Base-by-base conservation (phyloP, 2,888 invertebrate species). In the Drosophila kanekoi region DNA sequence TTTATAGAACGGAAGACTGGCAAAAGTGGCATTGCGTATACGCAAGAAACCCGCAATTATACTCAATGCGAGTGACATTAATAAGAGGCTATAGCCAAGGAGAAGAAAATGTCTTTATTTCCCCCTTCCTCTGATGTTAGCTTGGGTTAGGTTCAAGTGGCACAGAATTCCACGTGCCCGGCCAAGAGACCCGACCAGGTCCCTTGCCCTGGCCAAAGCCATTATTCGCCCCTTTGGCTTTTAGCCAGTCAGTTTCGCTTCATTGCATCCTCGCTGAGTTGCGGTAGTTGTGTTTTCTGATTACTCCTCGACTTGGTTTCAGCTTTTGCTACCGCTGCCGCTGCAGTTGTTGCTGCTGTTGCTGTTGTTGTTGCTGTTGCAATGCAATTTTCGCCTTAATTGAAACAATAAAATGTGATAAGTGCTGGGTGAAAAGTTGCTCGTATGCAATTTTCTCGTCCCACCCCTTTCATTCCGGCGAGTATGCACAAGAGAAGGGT, bases 321-420 rank as follows among this genome's bases (percentile, higher is more conserved):
- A 51, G 52, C 51, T 45, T 41, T 40, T 57, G 44, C 28, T 28
- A 28, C 59, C 72, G 49, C 51, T 66, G 58, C 66, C n/a, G n/a
- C n/a, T n/a, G n/a, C n/a, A n/a, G n/a, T n/a, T n/a, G n/a, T n/a
- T n/a, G n/a, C n/a, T n/a, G n/a, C n/a, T n/a, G n/a, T n/a, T 78
- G 61, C 65, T 61, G 63, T 64, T 73, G 53, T 20, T 59, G 49
- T 60, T 72, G 70, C 43, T 66, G 72, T 58, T 81, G 81, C 73
- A 87, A 65, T 71, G 82, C 84, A 85, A 87, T 85, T 86, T 83
- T 57, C 68, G 76, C 80, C 80, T 84, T 91, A 91, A 91, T 91
- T 91, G 90, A 91, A 91, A 91, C 90, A 91, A 91, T 89, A 90
- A 91, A 91, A 91, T 91, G 91, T 91, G 91, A 91, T 91, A 91